Base-by-base conservation (phyloP, 1,140 invertebrate genomes). In the Monochamus saltuarius region DNA sequence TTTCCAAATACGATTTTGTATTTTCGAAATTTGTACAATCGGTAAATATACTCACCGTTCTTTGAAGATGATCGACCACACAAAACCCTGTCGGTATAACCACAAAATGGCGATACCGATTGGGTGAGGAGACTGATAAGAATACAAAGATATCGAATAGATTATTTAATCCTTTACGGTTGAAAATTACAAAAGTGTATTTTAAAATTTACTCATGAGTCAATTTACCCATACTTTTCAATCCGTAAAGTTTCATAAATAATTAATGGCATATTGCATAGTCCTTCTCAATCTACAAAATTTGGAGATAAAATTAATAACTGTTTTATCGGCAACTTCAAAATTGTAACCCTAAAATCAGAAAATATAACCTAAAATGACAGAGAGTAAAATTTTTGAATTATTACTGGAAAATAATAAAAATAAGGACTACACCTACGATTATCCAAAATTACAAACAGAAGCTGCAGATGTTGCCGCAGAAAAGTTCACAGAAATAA, bases 21-120 rank as follows among this genome's bases (percentile, higher is more conserved):
- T 19, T 39, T 64, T 58, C 54, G 11, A 60, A 50, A 50, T 55
- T 56, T 47, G 56, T 55, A 58, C 64, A 56, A 65, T 65, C 64
- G 64, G 64, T 65, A 65, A 65, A 54, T 61, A 50, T 19, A 47
- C 37, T 42, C 45, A 35, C 63, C 22, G 49, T 36, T 40, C 36
- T 13, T 36, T 17, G 35, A 54, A 11, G 46, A 34, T 14, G 22
- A 43, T 22, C 22, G 19, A 55, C 37, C 37, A 55, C 22, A 43
- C 34, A 8, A 10, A 19, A 47, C 45, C 45, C 45, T 29, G 45
- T 47, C 45, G 45, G 45, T 47, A 47, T 47, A 47, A 17, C 13
- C 29, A 19, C 19, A 47, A 47, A 19, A 47, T 47, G 45, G 17
- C 45, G 17, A 29, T 42, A 42, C n/a, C 39, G 39, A 13, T 42